Percentiles rank a stretch among this genome's conserved stretches.
Conservation (phyloP, 2,888 invertebrate species). For the Eristalis intricaria region DNA sequence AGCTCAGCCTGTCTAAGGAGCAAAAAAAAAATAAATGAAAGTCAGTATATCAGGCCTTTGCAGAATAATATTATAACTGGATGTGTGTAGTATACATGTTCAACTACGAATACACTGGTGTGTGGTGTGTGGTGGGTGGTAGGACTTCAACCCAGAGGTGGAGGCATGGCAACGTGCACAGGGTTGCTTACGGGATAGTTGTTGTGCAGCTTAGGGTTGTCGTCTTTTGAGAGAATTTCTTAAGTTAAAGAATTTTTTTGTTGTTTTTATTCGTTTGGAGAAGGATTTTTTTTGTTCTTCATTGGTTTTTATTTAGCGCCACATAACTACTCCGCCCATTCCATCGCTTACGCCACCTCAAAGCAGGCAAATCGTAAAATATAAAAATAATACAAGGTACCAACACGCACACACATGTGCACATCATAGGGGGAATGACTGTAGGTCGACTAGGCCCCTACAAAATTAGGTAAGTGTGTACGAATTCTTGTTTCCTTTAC, state of each 20-base stretch:
- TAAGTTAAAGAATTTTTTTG: slow-evolving; percentile 47
- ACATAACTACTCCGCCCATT: background rate
- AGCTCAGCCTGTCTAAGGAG: slow-evolving; percentile 32
- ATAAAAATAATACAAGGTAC: slow-evolving; percentile 65
- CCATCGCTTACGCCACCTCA: slow-evolving; percentile 13
- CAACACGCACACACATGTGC: background rate
- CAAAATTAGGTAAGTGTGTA: background rate
- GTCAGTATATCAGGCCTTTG: slow-evolving; percentile 72
- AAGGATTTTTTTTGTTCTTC: slow-evolving; percentile 41
- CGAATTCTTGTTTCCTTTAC: background rate
- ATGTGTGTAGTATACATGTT: slow-evolving; percentile 64
- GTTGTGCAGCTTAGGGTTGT: slow-evolving; percentile 31
- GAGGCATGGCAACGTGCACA: slow-evolving; percentile 50
- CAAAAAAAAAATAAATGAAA: slow-evolving; percentile 66
- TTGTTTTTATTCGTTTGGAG: slow-evolving; percentile 28
- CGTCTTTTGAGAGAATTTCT: slow-evolving; percentile 56
- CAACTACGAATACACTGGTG: slow-evolving; percentile 25
- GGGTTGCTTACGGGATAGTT: slow-evolving; percentile 51
- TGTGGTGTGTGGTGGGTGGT: slow-evolving; percentile 29
- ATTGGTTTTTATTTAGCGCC: slow-evolving; percentile 48
- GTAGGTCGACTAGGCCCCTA: background rate
- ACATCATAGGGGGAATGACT: background rate
- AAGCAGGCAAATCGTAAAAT: slow-evolving; percentile 65
- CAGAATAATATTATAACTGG: slow-evolving; percentile 70
- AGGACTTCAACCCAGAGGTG: background rate